A percentile compares a stretch with the other conserved stretches of the same genome.
Conservation (phyloP, 1,140 invertebrate genomes). For the Ips nitidus region DNA sequence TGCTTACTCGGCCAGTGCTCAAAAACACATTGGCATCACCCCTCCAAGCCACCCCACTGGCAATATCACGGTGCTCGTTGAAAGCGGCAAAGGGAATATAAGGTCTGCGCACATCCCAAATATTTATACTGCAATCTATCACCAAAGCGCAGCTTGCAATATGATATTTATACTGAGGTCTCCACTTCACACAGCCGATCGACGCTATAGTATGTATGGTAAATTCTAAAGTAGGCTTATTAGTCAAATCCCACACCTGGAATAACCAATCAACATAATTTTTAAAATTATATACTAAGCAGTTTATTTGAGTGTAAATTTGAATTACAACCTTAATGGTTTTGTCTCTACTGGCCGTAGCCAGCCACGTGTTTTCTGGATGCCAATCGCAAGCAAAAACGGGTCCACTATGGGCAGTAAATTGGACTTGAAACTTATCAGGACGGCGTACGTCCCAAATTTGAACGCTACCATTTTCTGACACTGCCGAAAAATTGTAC, state of each 20-base stretch:
- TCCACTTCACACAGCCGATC: slow-evolving; percentile 91
- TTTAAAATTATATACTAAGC: background rate
- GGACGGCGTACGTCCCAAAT: slow-evolving; percentile 86
- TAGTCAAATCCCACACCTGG: slow-evolving; percentile 84
- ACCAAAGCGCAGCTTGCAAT: slow-evolving; percentile 90
- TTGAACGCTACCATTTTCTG: slow-evolving; percentile 94
- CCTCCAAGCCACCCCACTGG: slow-evolving; percentile 88
- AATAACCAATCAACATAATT: background rate
- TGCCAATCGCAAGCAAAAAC: slow-evolving; percentile 98
- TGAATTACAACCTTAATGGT: slow-evolving; percentile 76
- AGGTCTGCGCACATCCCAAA: slow-evolving; percentile 93
- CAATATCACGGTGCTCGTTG: slow-evolving; percentile 90
- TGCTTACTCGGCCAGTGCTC: slow-evolving; percentile 75
- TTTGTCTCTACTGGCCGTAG: slow-evolving; percentile 93
- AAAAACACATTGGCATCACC: slow-evolving; percentile 81
- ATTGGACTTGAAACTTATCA: slow-evolving; percentile 82
- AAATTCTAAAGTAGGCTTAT: slow-evolving; percentile 77
- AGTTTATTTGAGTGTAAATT: background rate
- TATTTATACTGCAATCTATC: slow-evolving; percentile 90
- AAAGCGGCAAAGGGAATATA: slow-evolving; percentile 94
- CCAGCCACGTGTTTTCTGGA: slow-evolving; percentile 85
- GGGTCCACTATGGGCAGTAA: slow-evolving; percentile 92
- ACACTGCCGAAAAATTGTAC: slow-evolving; percentile 87
- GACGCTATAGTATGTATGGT: slow-evolving; percentile 94
- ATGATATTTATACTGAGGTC: slow-evolving; percentile 86